Conservation (phyloP, 2,888 invertebrate genomes). For the Neoascia interrupta region DNA sequence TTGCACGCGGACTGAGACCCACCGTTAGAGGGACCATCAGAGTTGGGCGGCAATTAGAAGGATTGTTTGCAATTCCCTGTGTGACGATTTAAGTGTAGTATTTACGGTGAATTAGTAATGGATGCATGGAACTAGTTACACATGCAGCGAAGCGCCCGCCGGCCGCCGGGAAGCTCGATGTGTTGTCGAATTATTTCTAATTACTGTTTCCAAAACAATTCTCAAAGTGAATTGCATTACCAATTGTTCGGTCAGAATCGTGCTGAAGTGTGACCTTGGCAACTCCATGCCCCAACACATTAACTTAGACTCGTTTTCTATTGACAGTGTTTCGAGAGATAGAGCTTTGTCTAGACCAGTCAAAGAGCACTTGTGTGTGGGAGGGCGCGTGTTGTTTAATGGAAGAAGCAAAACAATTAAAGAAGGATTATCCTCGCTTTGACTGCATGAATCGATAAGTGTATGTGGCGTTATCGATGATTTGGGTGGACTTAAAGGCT, state of each 20-base stretch:
- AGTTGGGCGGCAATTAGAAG: constrained; percentile 44
- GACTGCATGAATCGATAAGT: not conserved
- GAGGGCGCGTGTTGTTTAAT: no score
- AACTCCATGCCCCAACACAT: constrained; percentile 49
- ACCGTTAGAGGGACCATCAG: not conserved
- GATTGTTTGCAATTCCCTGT: constrained; percentile 33
- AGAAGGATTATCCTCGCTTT: not conserved
- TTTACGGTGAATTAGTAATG: constrained; percentile 25
- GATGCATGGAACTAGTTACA: not conserved
- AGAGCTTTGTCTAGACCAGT: constrained; percentile 27
- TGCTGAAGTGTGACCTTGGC: constrained; percentile 66
- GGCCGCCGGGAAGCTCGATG: no score
- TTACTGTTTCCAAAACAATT: constrained; percentile 26
- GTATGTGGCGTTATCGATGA: no score
- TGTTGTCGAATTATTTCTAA: constrained; percentile 34
- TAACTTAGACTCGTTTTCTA: no score
- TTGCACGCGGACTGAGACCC: constrained; percentile 28
- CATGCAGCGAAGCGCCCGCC: constrained; percentile 20
- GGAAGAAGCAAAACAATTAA: no score
- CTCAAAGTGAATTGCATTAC: constrained; percentile 4
- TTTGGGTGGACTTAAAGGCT: no score
- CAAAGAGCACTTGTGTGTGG: not conserved
- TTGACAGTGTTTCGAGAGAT: not conserved
- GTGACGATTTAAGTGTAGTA: constrained; percentile 43
- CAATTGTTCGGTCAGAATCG: no score